These are phyloP conservation scores for Yponomeuta plumbellus DNA, from an alignment of 2,888 invertebrate species.

Conservation along the genomic window DNA sequence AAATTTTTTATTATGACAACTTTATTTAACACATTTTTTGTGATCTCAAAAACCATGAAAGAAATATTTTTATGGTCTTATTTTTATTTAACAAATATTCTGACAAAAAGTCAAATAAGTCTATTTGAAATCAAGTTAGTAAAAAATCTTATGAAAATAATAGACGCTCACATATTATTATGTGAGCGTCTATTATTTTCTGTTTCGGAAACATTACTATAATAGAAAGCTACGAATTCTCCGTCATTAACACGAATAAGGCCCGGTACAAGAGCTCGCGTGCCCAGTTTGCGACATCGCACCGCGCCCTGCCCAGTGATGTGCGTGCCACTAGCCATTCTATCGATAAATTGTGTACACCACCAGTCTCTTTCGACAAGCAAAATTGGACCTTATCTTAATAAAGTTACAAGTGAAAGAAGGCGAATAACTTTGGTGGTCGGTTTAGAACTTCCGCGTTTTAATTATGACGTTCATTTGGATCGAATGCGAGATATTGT, in stretches of 20 bases:
- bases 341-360: slow-evolving; percentile 38
- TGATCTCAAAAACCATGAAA: too few species aligned
- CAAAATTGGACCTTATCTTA: neutral
- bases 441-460: neutral
- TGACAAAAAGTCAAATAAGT: too few species aligned
- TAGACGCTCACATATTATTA: too few species aligned
- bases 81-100: too few species aligned
- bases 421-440: neutral
- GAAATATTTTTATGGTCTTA: too few species aligned
- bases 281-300: slow-evolving; percentile 56
- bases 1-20: too few species aligned
- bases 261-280: slow-evolving; percentile 37
- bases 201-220: neutral
- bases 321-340: slow-evolving; percentile 47
- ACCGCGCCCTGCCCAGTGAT: slow-evolving; percentile 56
- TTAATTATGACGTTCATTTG: slow-evolving; percentile 1
- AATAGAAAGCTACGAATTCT: too few species aligned
- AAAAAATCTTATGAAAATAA: too few species aligned
- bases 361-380: neutral
- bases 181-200: too few species aligned
- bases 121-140: too few species aligned
- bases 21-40: too few species aligned
- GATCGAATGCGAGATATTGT: neutral
- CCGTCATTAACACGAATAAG: neutral
- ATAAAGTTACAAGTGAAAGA: neutral